phyloP scores from a whole-genome alignment of 2,797 vertebrate species.

The Sylvilagus floridanus region DNA sequence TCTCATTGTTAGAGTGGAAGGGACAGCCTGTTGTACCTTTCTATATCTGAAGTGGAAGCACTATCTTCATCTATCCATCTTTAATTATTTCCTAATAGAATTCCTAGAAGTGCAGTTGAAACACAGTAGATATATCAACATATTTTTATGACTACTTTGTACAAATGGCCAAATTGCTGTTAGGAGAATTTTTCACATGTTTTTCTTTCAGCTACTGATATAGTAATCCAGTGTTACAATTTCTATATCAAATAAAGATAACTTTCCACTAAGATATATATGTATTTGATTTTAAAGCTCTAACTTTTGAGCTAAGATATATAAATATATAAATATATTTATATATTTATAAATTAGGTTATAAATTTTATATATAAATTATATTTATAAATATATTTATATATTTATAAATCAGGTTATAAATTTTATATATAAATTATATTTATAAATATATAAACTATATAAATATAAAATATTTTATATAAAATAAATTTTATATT shows the following conservation, averaged over 20 bases:
- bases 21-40: background rate
- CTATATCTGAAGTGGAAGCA: slow-evolving; percentile 20
- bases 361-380: too few species aligned
- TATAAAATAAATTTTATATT: too few species aligned
- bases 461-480: too few species aligned
- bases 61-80: background rate
- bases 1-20: background rate
- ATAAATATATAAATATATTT: background rate
- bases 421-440: too few species aligned
- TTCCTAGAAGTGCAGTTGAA: slow-evolving; percentile 39
- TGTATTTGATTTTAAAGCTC: slow-evolving; percentile 47
- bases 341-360: too few species aligned
- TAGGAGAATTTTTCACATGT: slow-evolving; percentile 42
- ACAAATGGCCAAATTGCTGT: slow-evolving; percentile 8
- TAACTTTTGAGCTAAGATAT: background rate
- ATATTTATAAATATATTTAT: background rate
- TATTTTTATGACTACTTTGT: slow-evolving; percentile 40
- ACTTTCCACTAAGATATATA: background rate
- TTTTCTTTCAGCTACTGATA: background rate
- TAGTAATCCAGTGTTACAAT: slow-evolving; percentile 39
- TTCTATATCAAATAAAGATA: slow-evolving; percentile 48
- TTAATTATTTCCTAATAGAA: slow-evolving; percentile 46
- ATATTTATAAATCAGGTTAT: too few species aligned
- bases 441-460: too few species aligned
- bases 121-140: slow-evolving; percentile 25